Base-by-base conservation (phyloP, 1,140 invertebrate species). In the Leptonema lineaticorne region DNA sequence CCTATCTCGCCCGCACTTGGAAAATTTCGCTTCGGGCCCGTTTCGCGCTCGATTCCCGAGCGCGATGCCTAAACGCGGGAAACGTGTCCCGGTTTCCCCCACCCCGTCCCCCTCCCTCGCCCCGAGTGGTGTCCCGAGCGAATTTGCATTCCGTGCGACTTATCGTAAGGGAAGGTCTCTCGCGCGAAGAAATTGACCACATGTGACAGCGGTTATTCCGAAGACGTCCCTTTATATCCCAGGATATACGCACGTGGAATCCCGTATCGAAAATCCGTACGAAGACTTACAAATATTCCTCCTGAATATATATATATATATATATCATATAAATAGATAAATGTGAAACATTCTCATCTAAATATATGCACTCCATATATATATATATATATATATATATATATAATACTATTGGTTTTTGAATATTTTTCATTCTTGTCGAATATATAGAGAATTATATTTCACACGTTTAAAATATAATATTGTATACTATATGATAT, bases 151-250 rank as follows among this genome's bases (percentile, higher is more conserved):
- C 62, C 26, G 27, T 22, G 26, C 62, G 18, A 64, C 45, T 48
- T 64, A 64, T 64, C 62, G 45, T 22, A 46, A 26, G 26, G 45
- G 53, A 11, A 26, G 11, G 62, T n/a, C n/a, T n/a, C n/a, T n/a
- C n/a, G n/a, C n/a, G n/a, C n/a, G 24, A 48, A 64, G 62, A 64
- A 50, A 64, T 64, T 64, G 62, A 64, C 62, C 62, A 64, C 62
- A 64, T 64, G 62, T 64, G 62, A 64, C 62, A 64, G 62, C 33
- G 62, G 62, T 64, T 46, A 46, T 46, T 30, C 41, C 30, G 62
- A 30, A 9, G 41, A 30, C 41, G 62, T 64, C 62, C 62, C 24
- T 64, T 64, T 64, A 64, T 64, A 64, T 64, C 46, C n/a, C 62
- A 8, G 45, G 9, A 11, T 9, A 46, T 22, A 29, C 45, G 60